Base-by-base conservation (phyloP, 2,797 vertebrate genomes). In the Alectoris magna region DNA sequence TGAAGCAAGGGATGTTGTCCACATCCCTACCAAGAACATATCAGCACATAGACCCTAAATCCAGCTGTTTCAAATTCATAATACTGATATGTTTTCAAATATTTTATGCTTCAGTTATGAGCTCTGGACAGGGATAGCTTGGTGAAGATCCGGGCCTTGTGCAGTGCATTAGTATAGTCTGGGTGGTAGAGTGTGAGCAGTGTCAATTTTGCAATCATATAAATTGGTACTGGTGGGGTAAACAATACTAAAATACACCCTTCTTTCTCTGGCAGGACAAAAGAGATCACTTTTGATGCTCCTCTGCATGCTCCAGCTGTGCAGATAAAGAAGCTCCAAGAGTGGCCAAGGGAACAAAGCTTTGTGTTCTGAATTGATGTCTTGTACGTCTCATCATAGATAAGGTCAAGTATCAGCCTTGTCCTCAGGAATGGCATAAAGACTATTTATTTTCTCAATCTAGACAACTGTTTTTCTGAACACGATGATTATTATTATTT, bases 121-220 rank as follows among this genome's bases (percentile, higher is more conserved):
- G 62, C 10, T 84, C n/a, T 69, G 74, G 39, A 31, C 48, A 72
- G 22, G 27, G 13, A 43, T 81, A 36, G 18, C 18, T 83, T 29
- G 22, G 24, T 38, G 55, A 55, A 68, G 55, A 22, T 53, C 31
- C n/a, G 21, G 0, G 1, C 64, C 53, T 68, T 55, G 23, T 0
- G 0, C 8, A 29, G 3, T 15, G 36, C 14, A 56, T 59, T 64
- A 68, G 14, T 1, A 0, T 29, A 15, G 12, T 17, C 44, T 80
- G n/a, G 15, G 41, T 59, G 53, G 43, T 75, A 27, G 39, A 0
- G 2, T 0, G 0, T 0, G 0, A 44, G 14, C 2, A 0, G 55
- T 48, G 43, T 8, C 11, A 4, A 41, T 86, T 36, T 21, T 14
- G 21, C 0, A 0, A 34, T 56, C 48, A 68, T 46, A 38, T 67